Percentiles rank a stretch among this genome's conserved stretches.
These are phyloP conservation scores for Cryptocheilus praepositus DNA, from an alignment of 2,888 invertebrate genomes.

Conservation along the genomic window DNA sequence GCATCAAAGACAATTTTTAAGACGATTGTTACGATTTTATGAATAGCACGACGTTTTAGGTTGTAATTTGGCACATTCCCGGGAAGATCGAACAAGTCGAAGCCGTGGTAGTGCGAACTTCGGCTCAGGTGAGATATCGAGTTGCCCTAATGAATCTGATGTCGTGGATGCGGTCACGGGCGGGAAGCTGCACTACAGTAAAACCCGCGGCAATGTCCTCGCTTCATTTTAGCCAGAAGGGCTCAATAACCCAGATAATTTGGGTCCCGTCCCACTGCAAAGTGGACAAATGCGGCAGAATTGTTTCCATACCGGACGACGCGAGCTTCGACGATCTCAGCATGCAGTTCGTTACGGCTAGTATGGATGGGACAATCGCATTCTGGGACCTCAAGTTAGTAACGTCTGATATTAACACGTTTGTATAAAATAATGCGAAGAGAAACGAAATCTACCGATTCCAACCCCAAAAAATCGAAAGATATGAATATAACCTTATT, in stretches of 20 bases:
- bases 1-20: too few relatives aligned
- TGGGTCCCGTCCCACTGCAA: constrained; percentile 82
- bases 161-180: constrained; percentile 81
- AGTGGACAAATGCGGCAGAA: constrained; percentile 79
- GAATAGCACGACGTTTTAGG: constrained; percentile 64
- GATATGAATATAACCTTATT: too few relatives aligned
- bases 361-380: constrained; percentile 82
- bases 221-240: constrained; percentile 80
- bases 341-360: constrained; percentile 81
- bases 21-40: too few relatives aligned
- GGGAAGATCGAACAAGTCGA: constrained; percentile 81
- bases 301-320: constrained; percentile 72
- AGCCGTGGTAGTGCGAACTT: constrained; percentile 79
- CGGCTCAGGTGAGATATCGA: constrained; percentile 80
- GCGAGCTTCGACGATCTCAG: constrained; percentile 69
- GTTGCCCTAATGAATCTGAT: constrained; percentile 79
- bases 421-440: too few relatives aligned
- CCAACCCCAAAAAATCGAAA: too few relatives aligned
- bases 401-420: constrained; percentile 1
- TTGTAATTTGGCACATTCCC: constrained; percentile 83
- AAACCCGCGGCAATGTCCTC: constrained; percentile 80
- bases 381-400: constrained; percentile 84
- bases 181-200: constrained; percentile 78
- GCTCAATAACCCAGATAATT: constrained; percentile 80
- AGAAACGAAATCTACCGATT: too few relatives aligned